phyloP scores from a whole-genome alignment of 2,888 invertebrate genomes.

The Cordylochernes scorpioides region DNA sequence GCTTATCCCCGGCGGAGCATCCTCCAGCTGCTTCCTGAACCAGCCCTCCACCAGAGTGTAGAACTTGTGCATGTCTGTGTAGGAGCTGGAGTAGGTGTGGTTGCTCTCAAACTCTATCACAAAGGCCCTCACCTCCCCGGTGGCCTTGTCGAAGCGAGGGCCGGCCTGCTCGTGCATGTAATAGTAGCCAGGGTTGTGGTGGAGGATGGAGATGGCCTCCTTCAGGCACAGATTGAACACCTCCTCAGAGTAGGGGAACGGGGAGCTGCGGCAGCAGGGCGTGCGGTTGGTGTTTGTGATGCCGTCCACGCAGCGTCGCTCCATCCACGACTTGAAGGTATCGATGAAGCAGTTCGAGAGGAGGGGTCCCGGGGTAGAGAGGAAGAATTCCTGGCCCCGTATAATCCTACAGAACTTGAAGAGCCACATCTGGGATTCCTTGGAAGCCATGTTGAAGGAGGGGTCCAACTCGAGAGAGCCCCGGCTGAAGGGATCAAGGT shows the following conservation, averaged over 20 bases:
- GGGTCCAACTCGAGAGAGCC: slow-evolving; percentile 49
- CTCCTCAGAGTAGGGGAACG: slow-evolving; percentile 46
- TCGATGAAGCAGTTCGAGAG: slow-evolving; percentile 61
- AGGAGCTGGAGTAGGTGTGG: slow-evolving; percentile 48
- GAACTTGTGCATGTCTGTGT: slow-evolving; percentile 45
- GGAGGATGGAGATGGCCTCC: slow-evolving; percentile 43
- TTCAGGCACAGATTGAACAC: slow-evolving; percentile 52
- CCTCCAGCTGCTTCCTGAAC: slow-evolving; percentile 37
- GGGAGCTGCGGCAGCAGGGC: slow-evolving; percentile 54
- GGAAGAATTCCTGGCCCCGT: slow-evolving; percentile 49
- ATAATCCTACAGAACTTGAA: slow-evolving; percentile 49
- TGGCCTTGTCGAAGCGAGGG: slow-evolving; percentile 42
- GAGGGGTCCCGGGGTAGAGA: slow-evolving; percentile 42
- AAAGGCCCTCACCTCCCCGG: slow-evolving; percentile 36
- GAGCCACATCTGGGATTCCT: slow-evolving; percentile 55
- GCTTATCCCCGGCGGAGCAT: slow-evolving; percentile 46
- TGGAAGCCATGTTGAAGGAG: slow-evolving; percentile 47
- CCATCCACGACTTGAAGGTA: slow-evolving; percentile 33
- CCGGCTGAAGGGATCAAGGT: slow-evolving; percentile 46
- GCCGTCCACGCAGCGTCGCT: slow-evolving; percentile 32
- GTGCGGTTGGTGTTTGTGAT: slow-evolving; percentile 34
- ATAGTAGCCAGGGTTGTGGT: slow-evolving; percentile 41
- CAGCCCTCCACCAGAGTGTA: slow-evolving; percentile 42
- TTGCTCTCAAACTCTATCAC: slow-evolving; percentile 70
- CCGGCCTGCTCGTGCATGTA: slow-evolving; percentile 52